Percentiles rank a stretch among this genome's conserved stretches.
Conservation (phyloP, 2,113 vertebrate species). For the Onychorhynchus coronatus region DNA sequence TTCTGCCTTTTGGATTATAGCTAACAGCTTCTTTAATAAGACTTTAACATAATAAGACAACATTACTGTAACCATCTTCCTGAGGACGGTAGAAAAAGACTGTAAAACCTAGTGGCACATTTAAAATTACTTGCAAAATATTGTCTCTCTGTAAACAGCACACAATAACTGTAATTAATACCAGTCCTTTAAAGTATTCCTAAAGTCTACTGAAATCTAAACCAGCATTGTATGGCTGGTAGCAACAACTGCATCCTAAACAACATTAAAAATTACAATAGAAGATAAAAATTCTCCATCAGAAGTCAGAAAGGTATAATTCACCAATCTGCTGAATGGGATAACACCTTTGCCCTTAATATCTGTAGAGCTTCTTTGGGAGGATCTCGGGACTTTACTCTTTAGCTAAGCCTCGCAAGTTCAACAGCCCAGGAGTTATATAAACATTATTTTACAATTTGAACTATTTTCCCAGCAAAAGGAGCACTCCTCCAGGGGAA, state of each 20-base stretch:
- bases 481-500: not conserved
- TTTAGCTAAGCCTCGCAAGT: conserved; percentile 34
- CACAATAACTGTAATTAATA: conserved; percentile 39
- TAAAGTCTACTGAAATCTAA: not conserved
- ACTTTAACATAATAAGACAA: not conserved
- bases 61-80: not conserved
- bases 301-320: not conserved
- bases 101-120: not conserved
- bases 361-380: not conserved
- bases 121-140: conserved; percentile 9
- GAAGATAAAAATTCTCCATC: not conserved
- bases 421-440: conserved; percentile 53
- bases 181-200: conserved; percentile 2
- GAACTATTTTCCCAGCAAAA: conserved; percentile 29
- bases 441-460: conserved; percentile 32
- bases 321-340: not conserved
- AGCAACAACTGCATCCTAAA: not conserved
- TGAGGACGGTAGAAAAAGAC: not conserved
- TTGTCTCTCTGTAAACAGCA: not conserved
- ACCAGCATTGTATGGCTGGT: not conserved
- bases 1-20: not conserved
- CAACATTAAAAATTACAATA: not conserved
- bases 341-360: conserved; percentile 29
- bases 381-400: conserved; percentile 47
- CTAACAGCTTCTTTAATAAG: not conserved